These are phyloP conservation scores for Dendrolimus houi DNA, from an alignment of 2,888 invertebrate species.

Conservation along the genomic window DNA sequence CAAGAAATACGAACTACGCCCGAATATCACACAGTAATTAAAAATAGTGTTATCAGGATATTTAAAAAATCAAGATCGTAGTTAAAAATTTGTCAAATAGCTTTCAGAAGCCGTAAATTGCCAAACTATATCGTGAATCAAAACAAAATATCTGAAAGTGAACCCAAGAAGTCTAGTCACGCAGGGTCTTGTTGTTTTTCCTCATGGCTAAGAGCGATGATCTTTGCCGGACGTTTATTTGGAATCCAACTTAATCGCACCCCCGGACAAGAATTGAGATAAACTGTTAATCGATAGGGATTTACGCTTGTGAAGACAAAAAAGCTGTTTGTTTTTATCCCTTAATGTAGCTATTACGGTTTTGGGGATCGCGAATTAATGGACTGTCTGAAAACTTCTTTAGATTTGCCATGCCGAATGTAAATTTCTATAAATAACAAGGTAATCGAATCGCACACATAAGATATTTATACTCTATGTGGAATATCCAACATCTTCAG, in stretches of 20 bases:
- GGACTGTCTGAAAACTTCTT: background rate
- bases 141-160: background rate
- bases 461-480: no score
- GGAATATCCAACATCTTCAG: no score
- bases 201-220: slow-evolving; percentile 27
- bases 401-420: background rate
- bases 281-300: slow-evolving; percentile 46
- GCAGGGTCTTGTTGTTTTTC: slow-evolving; percentile 7
- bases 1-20: no score
- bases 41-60: no score
- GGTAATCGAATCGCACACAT: no score
- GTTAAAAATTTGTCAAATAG: no score
- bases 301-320: slow-evolving; percentile 39
- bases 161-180: background rate
- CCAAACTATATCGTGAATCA: background rate
- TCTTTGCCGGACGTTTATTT: slow-evolving; percentile 41
- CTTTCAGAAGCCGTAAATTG: no score
- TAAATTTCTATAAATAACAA: background rate
- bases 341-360: background rate
- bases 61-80: no score
- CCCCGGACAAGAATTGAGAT: slow-evolving; percentile 49
- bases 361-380: background rate
- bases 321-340: slow-evolving; percentile 20
- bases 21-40: no score
- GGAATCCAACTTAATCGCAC: slow-evolving; percentile 43